A percentile compares a stretch with the other conserved stretches of the same genome.
phyloP scores from a whole-genome alignment of 2,888 invertebrate genomes.

The Drosophila melanocephala region DNA sequence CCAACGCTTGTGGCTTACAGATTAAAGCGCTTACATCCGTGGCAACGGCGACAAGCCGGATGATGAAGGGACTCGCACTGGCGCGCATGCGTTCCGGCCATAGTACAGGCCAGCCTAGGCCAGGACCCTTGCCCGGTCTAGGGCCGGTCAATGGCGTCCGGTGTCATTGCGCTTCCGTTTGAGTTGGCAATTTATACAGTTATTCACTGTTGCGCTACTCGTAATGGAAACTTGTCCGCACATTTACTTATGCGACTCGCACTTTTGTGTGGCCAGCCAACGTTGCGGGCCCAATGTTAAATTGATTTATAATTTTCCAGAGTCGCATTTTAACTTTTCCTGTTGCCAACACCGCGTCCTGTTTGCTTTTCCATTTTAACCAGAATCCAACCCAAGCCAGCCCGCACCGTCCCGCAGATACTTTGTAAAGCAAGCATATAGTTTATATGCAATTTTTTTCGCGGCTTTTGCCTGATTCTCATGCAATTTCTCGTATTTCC shows the following conservation, averaged over 20 bases:
- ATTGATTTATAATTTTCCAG: conserved; percentile 78
- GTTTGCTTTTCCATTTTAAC: conserved; percentile 43
- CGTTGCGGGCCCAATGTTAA: conserved; percentile 60
- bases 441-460: conserved; percentile 16
- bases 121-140: conserved; percentile 32
- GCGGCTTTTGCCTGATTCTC: conserved; percentile 39
- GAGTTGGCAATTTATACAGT: conserved; percentile 79
- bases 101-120: background rate
- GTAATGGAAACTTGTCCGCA: conserved; percentile 66
- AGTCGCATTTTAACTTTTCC: conserved; percentile 75
- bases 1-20: conserved; percentile 71
- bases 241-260: conserved; percentile 72
- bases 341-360: conserved; percentile 59
- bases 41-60: conserved; percentile 64
- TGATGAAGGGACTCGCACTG: conserved; percentile 50
- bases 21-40: conserved; percentile 77
- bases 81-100: conserved; percentile 69
- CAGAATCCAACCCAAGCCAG: background rate
- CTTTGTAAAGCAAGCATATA: conserved; percentile 14
- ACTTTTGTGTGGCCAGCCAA: conserved; percentile 55
- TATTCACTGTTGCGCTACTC: conserved; percentile 53
- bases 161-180: conserved; percentile 80
- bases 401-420: conserved; percentile 1
- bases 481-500: conserved; percentile 12
- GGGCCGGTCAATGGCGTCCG: conserved; percentile 75